These are phyloP conservation scores for Gymnobelideus leadbeateri DNA, from an alignment of 2,113 vertebrate genomes.

Conservation along the genomic window DNA sequence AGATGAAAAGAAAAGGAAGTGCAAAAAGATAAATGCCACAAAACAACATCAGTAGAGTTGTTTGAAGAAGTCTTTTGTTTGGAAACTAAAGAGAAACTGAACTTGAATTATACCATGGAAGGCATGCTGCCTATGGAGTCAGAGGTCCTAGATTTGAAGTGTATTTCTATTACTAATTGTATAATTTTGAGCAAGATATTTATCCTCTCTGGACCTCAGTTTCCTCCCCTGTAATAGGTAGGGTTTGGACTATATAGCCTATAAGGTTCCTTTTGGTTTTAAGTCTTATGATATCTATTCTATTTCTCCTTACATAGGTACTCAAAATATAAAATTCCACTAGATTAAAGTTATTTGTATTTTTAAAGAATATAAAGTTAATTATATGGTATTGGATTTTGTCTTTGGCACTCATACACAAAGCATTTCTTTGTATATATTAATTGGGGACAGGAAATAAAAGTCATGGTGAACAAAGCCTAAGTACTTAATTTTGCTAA, in stretches of 20 bases:
- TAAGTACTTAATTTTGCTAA: background rate
- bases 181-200: background rate
- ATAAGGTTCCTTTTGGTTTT: background rate
- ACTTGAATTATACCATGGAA: background rate
- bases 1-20: conserved; percentile 56
- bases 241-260: background rate
- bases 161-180: background rate
- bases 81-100: conserved; percentile 43
- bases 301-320: background rate
- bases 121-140: background rate
- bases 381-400: background rate
- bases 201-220: background rate
- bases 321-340: background rate
- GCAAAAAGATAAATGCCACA: conserved; percentile 63
- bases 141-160: background rate
- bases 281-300: background rate
- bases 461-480: background rate
- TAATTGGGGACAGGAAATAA: background rate
- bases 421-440: background rate
- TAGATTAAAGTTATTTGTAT: background rate
- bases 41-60: conserved; percentile 28
- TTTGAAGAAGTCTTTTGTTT: conserved; percentile 43
- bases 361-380: background rate
- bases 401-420: background rate
- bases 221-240: background rate